Evolutionary conservation across 92 coral and sea anemone species (phyloP).

Genomic region (Chrysogorgia sp.): DNA sequence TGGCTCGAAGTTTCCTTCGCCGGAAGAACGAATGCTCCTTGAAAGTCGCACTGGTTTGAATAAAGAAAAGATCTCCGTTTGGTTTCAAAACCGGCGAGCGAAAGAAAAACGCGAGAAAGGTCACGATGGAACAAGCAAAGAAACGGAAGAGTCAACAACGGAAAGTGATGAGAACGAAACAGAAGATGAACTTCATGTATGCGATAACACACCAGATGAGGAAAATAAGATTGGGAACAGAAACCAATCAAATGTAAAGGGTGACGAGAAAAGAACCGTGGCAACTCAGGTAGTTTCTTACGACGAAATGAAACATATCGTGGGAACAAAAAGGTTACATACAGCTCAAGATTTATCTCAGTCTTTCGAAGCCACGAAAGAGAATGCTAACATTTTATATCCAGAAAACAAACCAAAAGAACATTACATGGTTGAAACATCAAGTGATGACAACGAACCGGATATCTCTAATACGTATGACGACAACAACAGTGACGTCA

Average conservation of each 20-base stretch:
- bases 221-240: conserved; percentile 24
- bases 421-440: neutral
- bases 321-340: neutral
- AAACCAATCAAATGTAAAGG: neutral
- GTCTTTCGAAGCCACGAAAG: neutral
- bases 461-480: neutral
- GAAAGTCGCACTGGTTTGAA: conserved; percentile 64
- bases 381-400: neutral
- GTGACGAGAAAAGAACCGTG: conserved; percentile 4
- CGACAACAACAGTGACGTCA: conserved; percentile 14
- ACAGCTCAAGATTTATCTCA: neutral
- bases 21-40: conserved; percentile 69
- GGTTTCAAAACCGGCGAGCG: conserved; percentile 90
- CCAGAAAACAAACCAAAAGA: neutral
- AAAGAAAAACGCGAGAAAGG: conserved; percentile 66
- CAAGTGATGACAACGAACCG: neutral
- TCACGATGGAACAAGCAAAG: conserved; percentile 43
- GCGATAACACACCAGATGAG: conserved; percentile 7
- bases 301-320: neutral
- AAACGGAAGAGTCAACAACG: conserved; percentile 4
- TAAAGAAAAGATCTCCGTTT: conserved; percentile 74
- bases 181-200: conserved; percentile 12
- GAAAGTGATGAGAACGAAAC: conserved; percentile 13
- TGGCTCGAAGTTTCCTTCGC: conserved; percentile 70
- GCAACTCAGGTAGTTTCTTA: neutral